Conservation (phyloP, 2,113 vertebrate genomes). For the Xenotilapia leptura region DNA sequence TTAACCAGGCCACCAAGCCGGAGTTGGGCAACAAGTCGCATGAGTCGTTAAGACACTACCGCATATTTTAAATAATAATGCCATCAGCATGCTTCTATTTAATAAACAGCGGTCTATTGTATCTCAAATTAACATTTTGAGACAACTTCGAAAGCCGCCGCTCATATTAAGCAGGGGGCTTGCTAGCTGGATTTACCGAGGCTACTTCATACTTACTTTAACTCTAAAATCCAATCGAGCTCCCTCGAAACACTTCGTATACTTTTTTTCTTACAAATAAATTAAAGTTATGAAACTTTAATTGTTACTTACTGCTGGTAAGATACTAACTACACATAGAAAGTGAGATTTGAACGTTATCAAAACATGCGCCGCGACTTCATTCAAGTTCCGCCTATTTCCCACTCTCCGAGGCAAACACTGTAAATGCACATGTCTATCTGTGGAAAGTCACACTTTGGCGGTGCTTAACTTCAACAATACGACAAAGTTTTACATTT, state of each 20-base stretch:
- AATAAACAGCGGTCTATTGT: background rate
- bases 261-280: background rate
- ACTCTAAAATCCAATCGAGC: background rate
- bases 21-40: background rate
- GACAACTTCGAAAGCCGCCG: background rate
- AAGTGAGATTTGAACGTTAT: background rate
- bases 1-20: background rate
- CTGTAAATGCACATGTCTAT: constrained; percentile 1
- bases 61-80: background rate
- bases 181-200: background rate
- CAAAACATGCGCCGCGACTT: constrained; percentile 9
- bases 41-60: background rate
- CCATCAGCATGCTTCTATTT: background rate
- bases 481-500: background rate
- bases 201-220: background rate
- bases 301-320: no score
- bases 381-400: constrained; percentile 37
- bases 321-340: background rate
- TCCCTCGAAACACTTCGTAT: background rate
- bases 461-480: background rate
- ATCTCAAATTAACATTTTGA: background rate
- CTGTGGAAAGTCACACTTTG: background rate
- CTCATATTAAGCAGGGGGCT: background rate
- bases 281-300: background rate
- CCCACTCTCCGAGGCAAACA: background rate